Evolutionary conservation across 2,888 invertebrate species (phyloP), one percentile per base, ranked within the genome.

Genomic region (Chymomyza procnemis): DNA sequence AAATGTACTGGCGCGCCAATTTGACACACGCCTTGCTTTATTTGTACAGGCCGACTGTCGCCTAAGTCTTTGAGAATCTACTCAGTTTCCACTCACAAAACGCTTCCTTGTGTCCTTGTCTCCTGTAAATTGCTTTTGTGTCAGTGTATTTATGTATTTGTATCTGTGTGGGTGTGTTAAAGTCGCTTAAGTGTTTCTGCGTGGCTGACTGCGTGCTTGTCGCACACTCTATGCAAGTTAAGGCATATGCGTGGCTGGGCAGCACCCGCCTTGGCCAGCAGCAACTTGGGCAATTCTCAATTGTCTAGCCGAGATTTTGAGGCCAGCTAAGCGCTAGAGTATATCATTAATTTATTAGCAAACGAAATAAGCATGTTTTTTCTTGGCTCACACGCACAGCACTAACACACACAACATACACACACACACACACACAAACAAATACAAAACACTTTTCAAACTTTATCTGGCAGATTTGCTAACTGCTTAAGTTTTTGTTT

Each of bases 331-430:
- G 34, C 73, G 76, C 76, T 79, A 68, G 74, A 80, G 80, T 73
- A 74, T 80, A 87, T 87, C 83, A 84, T 87, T 84, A 84, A 84
- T 84, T 84, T 84, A 84, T 84, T 84, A 85, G 87, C 78, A 85
- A 84, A 67, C 75, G 83, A 87, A 84, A 84, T 83, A 82, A 76
- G 78, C 75, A 71, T 71, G 65, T 66, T 66, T 74, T 61, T 68
- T 30, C 64, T 54, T 68, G 66, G 12, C 55, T 61, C 67, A 61
- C 69, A 74, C 62, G 67, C 71, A 41, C 66, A 9, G 6, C 50
- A 52, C 62, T 19, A 61, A 59, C 69, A 69, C 62, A 58, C 72
- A 41, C 66, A 19, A 52, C 62, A 22, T 61, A 59, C 69, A 52
- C 62, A 22, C 67, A 59, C 69, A 69, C 62, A 58, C 72, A 41